Conservation (phyloP, 2,113 vertebrate genomes). For the Cynoglossus semilaevis region DNA sequence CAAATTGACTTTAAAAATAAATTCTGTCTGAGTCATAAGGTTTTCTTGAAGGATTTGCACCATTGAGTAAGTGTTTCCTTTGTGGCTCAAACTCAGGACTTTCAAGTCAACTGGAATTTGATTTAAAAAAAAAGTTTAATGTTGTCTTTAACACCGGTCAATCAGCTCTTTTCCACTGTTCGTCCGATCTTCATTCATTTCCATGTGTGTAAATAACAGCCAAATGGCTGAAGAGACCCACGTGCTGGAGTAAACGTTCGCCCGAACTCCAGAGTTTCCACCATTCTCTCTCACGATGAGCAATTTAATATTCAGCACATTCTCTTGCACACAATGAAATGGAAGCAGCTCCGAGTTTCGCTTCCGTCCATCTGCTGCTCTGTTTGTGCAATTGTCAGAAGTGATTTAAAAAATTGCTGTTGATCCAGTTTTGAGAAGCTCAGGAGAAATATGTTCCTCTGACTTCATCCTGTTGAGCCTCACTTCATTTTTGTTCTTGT, state of each 20-base stretch:
- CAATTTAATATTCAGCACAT: conserved; percentile 29
- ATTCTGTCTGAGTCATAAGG: too few relatives aligned
- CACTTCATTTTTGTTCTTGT: conserved; percentile 16
- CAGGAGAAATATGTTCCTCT: conserved; percentile 7
- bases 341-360: conserved; percentile 4
- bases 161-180: background rate
- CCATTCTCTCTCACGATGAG: conserved; percentile 6
- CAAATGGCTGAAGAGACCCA: conserved; percentile 7
- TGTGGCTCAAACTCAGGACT: too few relatives aligned
- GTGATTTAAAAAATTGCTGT: conserved; percentile 32
- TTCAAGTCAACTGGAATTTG: too few relatives aligned
- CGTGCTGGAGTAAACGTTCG: conserved; percentile 20
- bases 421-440: conserved; percentile 48
- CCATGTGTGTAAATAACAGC: conserved; percentile 47
- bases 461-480: conserved; percentile 3
- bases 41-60: too few relatives aligned
- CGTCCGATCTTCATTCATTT: conserved; percentile 15
- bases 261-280: conserved; percentile 12
- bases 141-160: too few relatives aligned
- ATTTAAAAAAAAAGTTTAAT: too few relatives aligned
- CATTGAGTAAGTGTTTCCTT: too few relatives aligned
- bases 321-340: conserved; percentile 34
- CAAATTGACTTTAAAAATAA: too few relatives aligned
- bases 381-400: conserved; percentile 32
- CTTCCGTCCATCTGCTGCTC: conserved; percentile 37